Conservation (phyloP, 2,888 invertebrate species). For the Bimastos eiseni region DNA sequence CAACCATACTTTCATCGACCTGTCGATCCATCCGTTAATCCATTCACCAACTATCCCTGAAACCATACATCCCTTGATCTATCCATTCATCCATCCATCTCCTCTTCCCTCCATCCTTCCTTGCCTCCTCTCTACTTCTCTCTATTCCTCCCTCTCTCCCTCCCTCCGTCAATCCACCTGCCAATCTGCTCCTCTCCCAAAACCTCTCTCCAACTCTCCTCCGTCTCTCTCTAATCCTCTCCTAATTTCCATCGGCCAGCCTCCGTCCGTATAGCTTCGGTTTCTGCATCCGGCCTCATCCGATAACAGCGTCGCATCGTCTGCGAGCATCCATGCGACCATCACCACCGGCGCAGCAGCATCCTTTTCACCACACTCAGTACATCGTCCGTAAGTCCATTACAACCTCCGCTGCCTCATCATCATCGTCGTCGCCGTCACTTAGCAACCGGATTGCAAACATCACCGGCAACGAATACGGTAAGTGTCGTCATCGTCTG, state of each 20-base stretch:
- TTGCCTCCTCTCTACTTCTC: background rate
- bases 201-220: background rate
- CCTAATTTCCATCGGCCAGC: background rate
- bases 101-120: background rate
- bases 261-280: background rate
- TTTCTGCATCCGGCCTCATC: constrained; percentile 3
- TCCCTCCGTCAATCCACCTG: background rate
- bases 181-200: background rate
- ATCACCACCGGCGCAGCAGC: background rate
- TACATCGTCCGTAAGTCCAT: background rate
- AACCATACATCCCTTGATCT: background rate
- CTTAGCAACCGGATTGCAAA: background rate
- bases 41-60: too few relatives aligned
- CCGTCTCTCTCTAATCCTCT: background rate
- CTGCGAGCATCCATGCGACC: background rate
- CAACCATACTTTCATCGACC: background rate
- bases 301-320: background rate
- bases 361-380: background rate
- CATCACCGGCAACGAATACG: background rate
- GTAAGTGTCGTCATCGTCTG: background rate
- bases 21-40: background rate
- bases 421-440: background rate
- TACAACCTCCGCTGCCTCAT: background rate
- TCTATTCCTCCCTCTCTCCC: background rate
- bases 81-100: background rate